A percentile compares a stretch with the other conserved stretches of the same genome.
Conservation (phyloP, 2,113 vertebrate species). For the Ciconia boyciana region DNA sequence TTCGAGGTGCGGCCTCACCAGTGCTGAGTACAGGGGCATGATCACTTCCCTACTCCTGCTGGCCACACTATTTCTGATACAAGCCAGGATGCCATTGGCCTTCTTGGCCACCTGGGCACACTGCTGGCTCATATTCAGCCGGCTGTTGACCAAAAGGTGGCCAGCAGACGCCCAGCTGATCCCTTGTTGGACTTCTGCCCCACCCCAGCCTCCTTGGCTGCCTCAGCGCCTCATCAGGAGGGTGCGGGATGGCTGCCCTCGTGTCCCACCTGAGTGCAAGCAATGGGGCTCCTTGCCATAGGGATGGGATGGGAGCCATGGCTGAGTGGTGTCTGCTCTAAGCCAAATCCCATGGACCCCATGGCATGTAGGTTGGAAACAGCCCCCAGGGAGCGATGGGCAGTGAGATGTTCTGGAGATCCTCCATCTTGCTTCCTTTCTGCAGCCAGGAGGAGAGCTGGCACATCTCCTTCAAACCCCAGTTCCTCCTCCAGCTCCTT, state of each 20-base stretch:
- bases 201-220: not conserved
- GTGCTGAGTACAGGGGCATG: fast-evolving
- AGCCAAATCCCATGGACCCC: not conserved
- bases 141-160: not conserved
- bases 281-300: not conserved
- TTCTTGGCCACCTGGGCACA: not conserved
- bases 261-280: not conserved
- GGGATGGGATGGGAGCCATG: not conserved
- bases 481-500: not conserved
- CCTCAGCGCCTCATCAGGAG: not conserved
- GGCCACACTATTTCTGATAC: not conserved
- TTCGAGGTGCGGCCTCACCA: too few species aligned
- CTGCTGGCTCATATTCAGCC: not conserved
- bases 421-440: not conserved
- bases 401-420: not conserved
- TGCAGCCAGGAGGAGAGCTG: not conserved
- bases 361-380: not conserved
- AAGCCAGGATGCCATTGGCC: not conserved
- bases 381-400: not conserved
- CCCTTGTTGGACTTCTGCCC: not conserved
- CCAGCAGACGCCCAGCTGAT: not conserved
- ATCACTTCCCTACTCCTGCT: not conserved
- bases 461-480: not conserved
- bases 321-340: not conserved
- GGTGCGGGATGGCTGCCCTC: not conserved